Percentiles rank a stretch among this genome's conserved stretches.
These are phyloP conservation scores for Perca schrenkii DNA, from an alignment of 2,113 vertebrate species.

Conservation along the genomic window DNA sequence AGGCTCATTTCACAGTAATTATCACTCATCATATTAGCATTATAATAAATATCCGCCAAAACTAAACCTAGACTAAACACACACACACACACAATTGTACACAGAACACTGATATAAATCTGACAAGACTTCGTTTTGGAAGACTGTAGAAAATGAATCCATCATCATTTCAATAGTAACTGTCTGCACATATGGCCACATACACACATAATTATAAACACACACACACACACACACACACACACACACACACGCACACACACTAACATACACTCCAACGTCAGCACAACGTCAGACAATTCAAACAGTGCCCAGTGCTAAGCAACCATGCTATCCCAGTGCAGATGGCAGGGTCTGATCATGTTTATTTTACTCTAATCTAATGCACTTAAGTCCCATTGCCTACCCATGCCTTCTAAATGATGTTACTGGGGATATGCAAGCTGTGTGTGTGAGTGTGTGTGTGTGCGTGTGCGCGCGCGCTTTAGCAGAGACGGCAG, in stretches of 20 bases:
- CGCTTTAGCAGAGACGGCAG: neutral
- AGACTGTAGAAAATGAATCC: conserved; percentile 55
- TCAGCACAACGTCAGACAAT: conserved; percentile 65
- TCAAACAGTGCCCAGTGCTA: conserved; percentile 73
- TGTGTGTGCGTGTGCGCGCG: neutral
- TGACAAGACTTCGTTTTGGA: conserved; percentile 27
- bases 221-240: conserved; percentile 13
- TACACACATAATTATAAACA: conserved; percentile 26
- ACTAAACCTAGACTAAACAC: neutral
- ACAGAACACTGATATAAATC: conserved; percentile 18
- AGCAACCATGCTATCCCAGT: conserved; percentile 78
- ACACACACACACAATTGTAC: neutral
- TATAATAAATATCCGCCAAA: neutral
- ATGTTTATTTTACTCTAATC: conserved; percentile 83
- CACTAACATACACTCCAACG: conserved; percentile 41
- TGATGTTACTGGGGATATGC: conserved; percentile 49
- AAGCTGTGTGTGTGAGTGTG: neutral
- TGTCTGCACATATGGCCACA: conserved; percentile 62
- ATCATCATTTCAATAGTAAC: conserved; percentile 59
- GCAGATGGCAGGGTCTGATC: conserved; percentile 79
- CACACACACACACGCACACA: conserved; percentile 27
- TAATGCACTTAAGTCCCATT: conserved; percentile 77
- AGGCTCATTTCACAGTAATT: neutral
- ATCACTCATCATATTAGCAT: neutral
- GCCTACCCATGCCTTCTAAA: conserved; percentile 59